phyloP scores from a whole-genome alignment of 1,140 invertebrate species.

The Drosophila elegans region DNA sequence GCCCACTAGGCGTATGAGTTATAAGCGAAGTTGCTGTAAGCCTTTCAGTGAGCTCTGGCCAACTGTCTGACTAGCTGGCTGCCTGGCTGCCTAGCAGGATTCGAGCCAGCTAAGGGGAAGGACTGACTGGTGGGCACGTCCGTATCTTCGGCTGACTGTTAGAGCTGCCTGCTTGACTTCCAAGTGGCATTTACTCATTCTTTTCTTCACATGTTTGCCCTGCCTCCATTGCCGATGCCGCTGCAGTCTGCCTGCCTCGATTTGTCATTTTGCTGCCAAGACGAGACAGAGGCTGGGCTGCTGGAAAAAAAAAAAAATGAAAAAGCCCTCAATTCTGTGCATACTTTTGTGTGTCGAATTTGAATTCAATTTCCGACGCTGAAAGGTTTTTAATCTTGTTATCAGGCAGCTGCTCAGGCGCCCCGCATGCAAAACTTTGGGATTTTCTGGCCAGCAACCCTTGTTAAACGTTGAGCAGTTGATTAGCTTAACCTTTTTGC shows the following conservation, averaged over 20 bases:
- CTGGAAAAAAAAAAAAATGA: conserved; percentile 14
- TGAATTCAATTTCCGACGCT: conserved; percentile 82
- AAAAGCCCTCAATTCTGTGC: conserved; percentile 66
- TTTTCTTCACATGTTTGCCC: conserved; percentile 42
- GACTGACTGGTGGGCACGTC: conserved; percentile 52
- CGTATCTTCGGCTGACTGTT: conserved; percentile 67
- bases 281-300: conserved; percentile 32
- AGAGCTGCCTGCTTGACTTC: conserved; percentile 74
- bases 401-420: conserved; percentile 52
- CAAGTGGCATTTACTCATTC: conserved; percentile 82
- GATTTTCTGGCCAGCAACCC: conserved; percentile 49
- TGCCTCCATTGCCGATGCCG: conserved; percentile 23
- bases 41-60: conserved; percentile 51
- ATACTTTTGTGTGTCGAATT: conserved; percentile 82
- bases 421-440: conserved; percentile 35
- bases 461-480: conserved; percentile 70
- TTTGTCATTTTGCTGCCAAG: conserved; percentile 80
- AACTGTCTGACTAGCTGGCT: conserved; percentile 15
- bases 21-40: conserved; percentile 71
- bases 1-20: conserved; percentile 75
- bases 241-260: conserved; percentile 72
- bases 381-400: conserved; percentile 84
- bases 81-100: conserved; percentile 1
- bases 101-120: not conserved
- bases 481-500: conserved; percentile 70